Conservation (phyloP, 2,797 vertebrate genomes). For the Macropodus opercularis region DNA sequence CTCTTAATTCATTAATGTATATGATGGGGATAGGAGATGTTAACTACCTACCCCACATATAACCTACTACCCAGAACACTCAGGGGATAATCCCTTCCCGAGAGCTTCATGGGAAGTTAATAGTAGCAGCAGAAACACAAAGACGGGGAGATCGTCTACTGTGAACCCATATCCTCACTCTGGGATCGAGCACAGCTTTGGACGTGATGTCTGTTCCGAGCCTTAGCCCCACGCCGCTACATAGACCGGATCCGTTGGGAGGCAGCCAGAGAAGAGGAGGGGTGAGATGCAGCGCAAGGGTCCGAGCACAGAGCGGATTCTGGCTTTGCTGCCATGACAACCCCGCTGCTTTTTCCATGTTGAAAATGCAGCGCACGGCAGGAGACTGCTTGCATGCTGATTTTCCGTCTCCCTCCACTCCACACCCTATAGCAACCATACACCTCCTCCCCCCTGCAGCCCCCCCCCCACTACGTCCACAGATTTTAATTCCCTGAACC, state of each 20-base stretch:
- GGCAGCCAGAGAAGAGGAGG: slow-evolving; percentile 18
- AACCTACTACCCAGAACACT: slow-evolving; percentile 20
- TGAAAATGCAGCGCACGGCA: slow-evolving; percentile 61
- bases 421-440: slow-evolving; percentile 19
- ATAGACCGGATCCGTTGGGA: slow-evolving; percentile 57
- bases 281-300: slow-evolving; percentile 23
- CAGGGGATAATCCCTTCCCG: slow-evolving; percentile 22
- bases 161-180: slow-evolving; percentile 24
- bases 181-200: slow-evolving; percentile 58
- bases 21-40: slow-evolving; percentile 3
- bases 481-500: slow-evolving; percentile 14
- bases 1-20: slow-evolving; percentile 27
- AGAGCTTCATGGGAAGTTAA: slow-evolving; percentile 37
- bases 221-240: slow-evolving; percentile 55
- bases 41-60: slow-evolving; percentile 17
- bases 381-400: slow-evolving; percentile 51
- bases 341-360: slow-evolving; percentile 59
- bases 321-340: slow-evolving; percentile 68
- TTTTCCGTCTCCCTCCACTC: slow-evolving; percentile 44
- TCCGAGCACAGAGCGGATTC: slow-evolving; percentile 35
- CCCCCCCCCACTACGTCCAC: slow-evolving; percentile 1
- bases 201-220: slow-evolving; percentile 69
- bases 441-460: not conserved
- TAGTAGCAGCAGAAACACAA: slow-evolving; percentile 3
- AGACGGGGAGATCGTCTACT: slow-evolving; percentile 7